A percentile compares a stretch with the other conserved stretches of the same genome.
Conservation (phyloP, 2,888 invertebrate species). For the Oxytorus armatus region DNA sequence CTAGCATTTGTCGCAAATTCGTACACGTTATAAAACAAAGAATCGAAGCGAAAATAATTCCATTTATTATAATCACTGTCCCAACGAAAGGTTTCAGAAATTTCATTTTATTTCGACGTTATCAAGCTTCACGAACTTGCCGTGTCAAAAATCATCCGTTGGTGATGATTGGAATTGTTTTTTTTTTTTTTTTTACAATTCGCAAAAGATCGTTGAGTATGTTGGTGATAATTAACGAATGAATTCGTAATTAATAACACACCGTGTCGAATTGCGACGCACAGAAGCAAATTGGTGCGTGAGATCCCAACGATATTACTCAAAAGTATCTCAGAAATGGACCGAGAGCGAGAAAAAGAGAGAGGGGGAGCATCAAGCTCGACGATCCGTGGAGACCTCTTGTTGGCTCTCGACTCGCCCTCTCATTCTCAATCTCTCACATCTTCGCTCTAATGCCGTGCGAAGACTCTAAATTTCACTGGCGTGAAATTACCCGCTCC, state of each 20-base stretch:
- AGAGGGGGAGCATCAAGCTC: background rate
- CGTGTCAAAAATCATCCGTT: too few relatives aligned
- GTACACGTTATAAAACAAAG: too few relatives aligned
- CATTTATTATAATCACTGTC: too few relatives aligned
- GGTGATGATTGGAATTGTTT: too few relatives aligned
- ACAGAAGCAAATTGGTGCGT: slow-evolving; percentile 37
- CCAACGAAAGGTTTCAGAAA: too few relatives aligned
- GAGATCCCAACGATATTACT: slow-evolving; percentile 8
- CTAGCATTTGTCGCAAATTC: too few relatives aligned
- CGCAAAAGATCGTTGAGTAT: background rate
- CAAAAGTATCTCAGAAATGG: slow-evolving; percentile 17
- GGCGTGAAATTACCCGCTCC: slow-evolving; percentile 70
- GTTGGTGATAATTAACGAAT: background rate
- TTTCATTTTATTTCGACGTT: too few relatives aligned
- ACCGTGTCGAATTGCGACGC: slow-evolving; percentile 4
- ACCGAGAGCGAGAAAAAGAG: slow-evolving; percentile 11
- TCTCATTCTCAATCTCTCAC: slow-evolving; percentile 49
- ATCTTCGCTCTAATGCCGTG: slow-evolving; percentile 62
- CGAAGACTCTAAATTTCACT: slow-evolving; percentile 70
- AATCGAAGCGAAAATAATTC: too few relatives aligned
- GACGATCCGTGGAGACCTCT: slow-evolving; percentile 55
- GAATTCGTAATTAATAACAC: slow-evolving; percentile 7
- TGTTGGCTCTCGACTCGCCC: slow-evolving; percentile 28
- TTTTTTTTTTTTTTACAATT: too few relatives aligned
- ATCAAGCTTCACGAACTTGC: too few relatives aligned